Evolutionary conservation across 2,888 invertebrate genomes (phyloP), one percentile per base, ranked within the genome.

Genomic region (Labia minor): DNA sequence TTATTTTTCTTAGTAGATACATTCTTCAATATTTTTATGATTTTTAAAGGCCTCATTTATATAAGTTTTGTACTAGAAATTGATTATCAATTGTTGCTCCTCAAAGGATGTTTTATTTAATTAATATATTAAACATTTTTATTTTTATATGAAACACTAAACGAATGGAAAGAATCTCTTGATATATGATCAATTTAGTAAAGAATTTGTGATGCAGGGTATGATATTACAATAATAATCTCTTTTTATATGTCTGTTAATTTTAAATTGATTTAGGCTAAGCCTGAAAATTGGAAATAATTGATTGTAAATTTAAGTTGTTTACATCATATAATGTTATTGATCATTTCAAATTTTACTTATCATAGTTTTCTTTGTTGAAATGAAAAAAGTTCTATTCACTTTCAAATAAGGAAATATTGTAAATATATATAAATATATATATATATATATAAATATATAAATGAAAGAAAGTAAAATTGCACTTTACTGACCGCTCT

Each of bases 191-290:
- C 3, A 49, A 49, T 49, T 49, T 49, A 49, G 3, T 49, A 8
- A 49, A 49, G 49, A 49, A 49, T 49, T 6, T 49, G 49, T n/a
- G 49, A 49, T n/a, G 49, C 49, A 49, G 49, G 49, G 49, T 49
- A 49, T 49, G 49, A 49, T 49, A 49, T 49, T 49, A 49, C 49
- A 49, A 49, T 49, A 49, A 49, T n/a, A 49, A 49, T 49, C 49
- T n/a, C 49, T 49, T 6, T 26, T 49, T 49, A 49, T 49, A 49
- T 49, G 16, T 49, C 49, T 49, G 49, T 49, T 49, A 49, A n/a
- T 49, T 49, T 49, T 49, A 11, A 49, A 49, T 49, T 49, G 14
- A n/a, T 11, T 49, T 14, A 10, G 49, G 49, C 49, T n/a, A 49
- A 49, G 16, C n/a, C 49, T 49, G 14, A 14, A 49, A 49, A 10